Evolutionary conservation across 1,140 invertebrate species (phyloP).

Genomic region (Eurosta solidaginis): DNA sequence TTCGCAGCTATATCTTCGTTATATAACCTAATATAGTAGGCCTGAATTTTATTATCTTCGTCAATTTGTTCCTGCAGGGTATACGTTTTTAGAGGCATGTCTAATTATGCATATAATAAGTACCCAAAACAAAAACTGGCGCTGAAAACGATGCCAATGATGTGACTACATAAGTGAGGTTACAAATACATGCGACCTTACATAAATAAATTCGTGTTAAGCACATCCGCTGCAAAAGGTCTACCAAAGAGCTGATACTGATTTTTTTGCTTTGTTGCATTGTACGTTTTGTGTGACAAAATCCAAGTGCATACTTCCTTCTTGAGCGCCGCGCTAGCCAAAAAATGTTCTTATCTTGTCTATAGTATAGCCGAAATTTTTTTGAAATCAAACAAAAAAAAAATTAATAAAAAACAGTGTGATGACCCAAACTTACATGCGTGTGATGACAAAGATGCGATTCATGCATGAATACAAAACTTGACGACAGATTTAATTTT

Average conservation of each 20-base stretch:
- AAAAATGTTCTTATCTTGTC: not conserved
- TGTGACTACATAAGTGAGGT: not conserved
- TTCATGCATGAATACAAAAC: too few species aligned
- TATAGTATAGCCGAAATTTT: not conserved
- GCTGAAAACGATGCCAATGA: not conserved
- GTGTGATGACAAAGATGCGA: too few species aligned
- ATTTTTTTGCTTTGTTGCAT: slow-evolving; percentile 5
- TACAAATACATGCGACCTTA: not conserved
- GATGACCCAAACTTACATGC: too few species aligned
- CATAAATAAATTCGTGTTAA: too few species aligned
- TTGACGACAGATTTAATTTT: too few species aligned
- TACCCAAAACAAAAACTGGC: not conserved
- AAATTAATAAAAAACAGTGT: too few species aligned
- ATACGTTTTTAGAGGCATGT: not conserved
- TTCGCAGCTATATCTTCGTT: too few species aligned
- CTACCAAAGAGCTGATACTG: slow-evolving; percentile 1
- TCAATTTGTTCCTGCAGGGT: too few species aligned
- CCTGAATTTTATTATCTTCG: too few species aligned
- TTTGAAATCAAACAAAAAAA: too few species aligned
- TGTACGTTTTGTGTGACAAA: slow-evolving; percentile 2
- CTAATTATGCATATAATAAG: not conserved
- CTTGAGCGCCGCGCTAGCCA: not conserved
- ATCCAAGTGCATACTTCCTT: slow-evolving; percentile 8
- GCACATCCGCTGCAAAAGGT: not conserved
- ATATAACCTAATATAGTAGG: too few species aligned